Conservation (phyloP, 2,888 invertebrate species). For the Andrena hattorfiana region DNA sequence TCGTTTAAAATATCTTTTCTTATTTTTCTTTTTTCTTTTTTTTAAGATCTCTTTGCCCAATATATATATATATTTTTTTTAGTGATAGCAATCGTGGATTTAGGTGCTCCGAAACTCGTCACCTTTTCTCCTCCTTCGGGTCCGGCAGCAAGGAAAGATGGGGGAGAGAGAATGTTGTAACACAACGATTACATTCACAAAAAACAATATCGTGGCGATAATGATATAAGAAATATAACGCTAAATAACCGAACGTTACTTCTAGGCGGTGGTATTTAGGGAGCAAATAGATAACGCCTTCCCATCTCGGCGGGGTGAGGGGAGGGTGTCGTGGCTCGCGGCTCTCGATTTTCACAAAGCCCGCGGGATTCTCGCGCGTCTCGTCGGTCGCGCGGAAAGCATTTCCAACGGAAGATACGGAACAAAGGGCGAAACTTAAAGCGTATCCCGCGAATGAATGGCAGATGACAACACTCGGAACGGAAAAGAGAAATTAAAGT, state of each 20-base stretch:
- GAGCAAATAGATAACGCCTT: slow-evolving; percentile 83
- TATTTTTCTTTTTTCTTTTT: slow-evolving; percentile 58
- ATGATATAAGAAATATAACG: slow-evolving; percentile 81
- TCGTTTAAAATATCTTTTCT: slow-evolving; percentile 48
- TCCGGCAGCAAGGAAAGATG: slow-evolving; percentile 85
- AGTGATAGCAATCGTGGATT: slow-evolving; percentile 83
- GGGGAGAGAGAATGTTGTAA: slow-evolving; percentile 85
- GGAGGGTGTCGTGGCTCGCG: slow-evolving; percentile 24
- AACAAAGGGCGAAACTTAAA: slow-evolving; percentile 22
- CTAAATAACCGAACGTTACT: slow-evolving; percentile 83
- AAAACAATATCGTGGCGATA: slow-evolving; percentile 81
- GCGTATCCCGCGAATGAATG: neutral
- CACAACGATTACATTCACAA: slow-evolving; percentile 85
- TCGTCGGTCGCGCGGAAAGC: slow-evolving; percentile 8
- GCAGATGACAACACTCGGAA: slow-evolving; percentile 6
- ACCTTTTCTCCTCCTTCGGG: slow-evolving; percentile 88
- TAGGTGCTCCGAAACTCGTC: slow-evolving; percentile 87
- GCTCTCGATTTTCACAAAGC: neutral
- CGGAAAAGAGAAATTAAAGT: slow-evolving; percentile 1
- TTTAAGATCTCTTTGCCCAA: slow-evolving; percentile 57
- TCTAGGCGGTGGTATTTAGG: slow-evolving; percentile 83
- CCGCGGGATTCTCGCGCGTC: neutral
- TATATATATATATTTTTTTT: slow-evolving; percentile 15
- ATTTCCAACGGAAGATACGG: slow-evolving; percentile 12
- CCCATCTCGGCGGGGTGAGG: slow-evolving; percentile 18